These are phyloP conservation scores for Drosophila jambulina DNA, from an alignment of 1,140 invertebrate species.

Conservation along the genomic window DNA sequence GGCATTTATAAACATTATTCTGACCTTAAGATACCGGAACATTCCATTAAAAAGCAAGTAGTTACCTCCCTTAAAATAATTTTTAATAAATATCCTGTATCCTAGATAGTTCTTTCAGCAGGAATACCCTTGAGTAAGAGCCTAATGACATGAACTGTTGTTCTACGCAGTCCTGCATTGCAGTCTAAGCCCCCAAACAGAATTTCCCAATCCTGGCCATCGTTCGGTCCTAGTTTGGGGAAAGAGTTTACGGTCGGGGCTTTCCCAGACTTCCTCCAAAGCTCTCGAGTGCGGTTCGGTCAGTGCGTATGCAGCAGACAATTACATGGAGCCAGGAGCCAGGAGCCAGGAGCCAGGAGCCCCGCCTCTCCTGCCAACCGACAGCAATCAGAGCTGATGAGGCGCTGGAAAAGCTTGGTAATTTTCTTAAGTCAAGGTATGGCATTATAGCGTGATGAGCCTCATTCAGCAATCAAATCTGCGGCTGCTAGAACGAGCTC, in stretches of 20 bases:
- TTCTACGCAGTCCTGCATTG: constrained; percentile 13
- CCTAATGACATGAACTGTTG: constrained; percentile 11
- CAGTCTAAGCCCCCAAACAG: constrained; percentile 27
- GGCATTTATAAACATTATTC: too few relatives aligned
- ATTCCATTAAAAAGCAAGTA: too few relatives aligned
- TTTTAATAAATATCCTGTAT: too few relatives aligned
- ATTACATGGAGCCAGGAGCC: constrained; percentile 59
- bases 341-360: constrained; percentile 26
- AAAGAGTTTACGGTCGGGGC: not conserved
- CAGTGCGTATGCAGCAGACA: constrained; percentile 57
- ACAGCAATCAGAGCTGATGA: constrained; percentile 60
- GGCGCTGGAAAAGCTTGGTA: constrained; percentile 51
- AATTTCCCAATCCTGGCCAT: constrained; percentile 10
- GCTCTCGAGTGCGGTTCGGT: constrained; percentile 28
- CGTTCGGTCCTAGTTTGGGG: constrained; percentile 7
- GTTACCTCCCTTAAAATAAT: too few relatives aligned
- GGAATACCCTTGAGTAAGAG: not conserved
- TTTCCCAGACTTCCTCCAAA: not conserved
- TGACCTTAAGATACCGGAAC: too few relatives aligned
- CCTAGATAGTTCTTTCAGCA: not conserved
- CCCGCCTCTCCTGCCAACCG: constrained; percentile 25
- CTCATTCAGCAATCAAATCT: constrained; percentile 67
- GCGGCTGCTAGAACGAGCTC: constrained; percentile 16
- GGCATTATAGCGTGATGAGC: constrained; percentile 78
- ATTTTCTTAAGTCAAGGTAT: constrained; percentile 62